A percentile compares a stretch with the other conserved stretches of the same genome.
phyloP scores from a whole-genome alignment of 2,797 vertebrate species.

The Mormyrops boulengeri region DNA sequence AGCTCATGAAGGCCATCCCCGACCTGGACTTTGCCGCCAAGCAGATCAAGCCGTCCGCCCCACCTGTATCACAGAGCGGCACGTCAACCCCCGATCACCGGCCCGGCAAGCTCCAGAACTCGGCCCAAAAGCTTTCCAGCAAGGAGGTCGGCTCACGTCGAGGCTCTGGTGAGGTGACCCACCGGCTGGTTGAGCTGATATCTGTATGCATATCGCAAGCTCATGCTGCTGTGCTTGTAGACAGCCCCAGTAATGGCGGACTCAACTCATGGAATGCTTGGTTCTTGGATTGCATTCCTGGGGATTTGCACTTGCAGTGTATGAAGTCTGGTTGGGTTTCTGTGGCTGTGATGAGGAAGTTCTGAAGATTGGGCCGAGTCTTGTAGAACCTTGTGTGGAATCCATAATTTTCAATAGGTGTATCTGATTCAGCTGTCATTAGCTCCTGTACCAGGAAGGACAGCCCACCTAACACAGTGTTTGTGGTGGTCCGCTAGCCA shows the following conservation, averaged over 20 bases:
- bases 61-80: slow-evolving; percentile 49
- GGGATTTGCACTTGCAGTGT: neutral
- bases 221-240: neutral
- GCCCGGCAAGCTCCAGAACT: slow-evolving; percentile 69
- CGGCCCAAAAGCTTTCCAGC: slow-evolving; percentile 72
- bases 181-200: neutral
- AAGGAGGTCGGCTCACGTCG: slow-evolving; percentile 78
- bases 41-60: slow-evolving; percentile 67
- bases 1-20: slow-evolving; percentile 95
- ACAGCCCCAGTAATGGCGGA: neutral
- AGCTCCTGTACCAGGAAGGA: neutral
- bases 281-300: neutral
- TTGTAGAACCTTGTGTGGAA: neutral
- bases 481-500: neutral
- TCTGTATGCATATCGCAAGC: neutral
- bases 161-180: slow-evolving; percentile 69
- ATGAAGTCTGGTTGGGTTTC: neutral
- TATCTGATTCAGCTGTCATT: neutral
- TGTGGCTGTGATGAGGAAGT: neutral
- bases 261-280: neutral
- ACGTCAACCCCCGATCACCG: slow-evolving; percentile 77
- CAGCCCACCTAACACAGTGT: neutral
- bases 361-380: neutral
- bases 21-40: slow-evolving; percentile 94
- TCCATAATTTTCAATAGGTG: neutral